Evolutionary conservation across 2,888 invertebrate species (phyloP).

Genomic region (Cabera pusaria): DNA sequence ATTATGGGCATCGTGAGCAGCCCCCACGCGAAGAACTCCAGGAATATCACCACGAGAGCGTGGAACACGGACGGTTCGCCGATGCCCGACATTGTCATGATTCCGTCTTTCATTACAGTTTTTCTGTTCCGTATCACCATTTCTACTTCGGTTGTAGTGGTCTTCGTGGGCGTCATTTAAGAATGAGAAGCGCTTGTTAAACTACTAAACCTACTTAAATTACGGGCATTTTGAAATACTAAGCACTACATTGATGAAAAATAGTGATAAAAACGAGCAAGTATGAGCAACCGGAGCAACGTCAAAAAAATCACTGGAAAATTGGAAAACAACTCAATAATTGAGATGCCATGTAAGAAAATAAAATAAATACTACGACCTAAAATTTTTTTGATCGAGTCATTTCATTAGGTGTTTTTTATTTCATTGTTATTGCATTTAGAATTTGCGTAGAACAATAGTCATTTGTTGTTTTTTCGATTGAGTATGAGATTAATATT

Average conservation of each 20-base stretch:
- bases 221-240: conserved; percentile 71
- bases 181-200: conserved; percentile 56
- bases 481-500: no score
- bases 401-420: no score
- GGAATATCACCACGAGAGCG: conserved; percentile 99
- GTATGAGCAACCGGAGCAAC: conserved; percentile 70
- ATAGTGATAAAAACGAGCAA: conserved; percentile 58
- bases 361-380: conserved; percentile 1
- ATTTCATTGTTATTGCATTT: no score
- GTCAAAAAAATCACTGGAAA: conserved; percentile 78
- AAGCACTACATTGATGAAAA: conserved; percentile 73
- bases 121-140: conserved; percentile 94
- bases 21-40: conserved; percentile 99
- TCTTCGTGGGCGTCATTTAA: conserved; percentile 89
- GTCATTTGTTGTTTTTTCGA: no score
- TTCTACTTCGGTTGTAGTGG: conserved; percentile 92
- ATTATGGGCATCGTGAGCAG: conserved; percentile 99
- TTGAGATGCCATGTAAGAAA: conserved; percentile 45
- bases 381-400: no score
- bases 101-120: conserved; percentile 93
- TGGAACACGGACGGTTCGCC: conserved; percentile 98
- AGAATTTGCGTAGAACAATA: no score
- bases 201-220: conserved; percentile 69
- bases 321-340: conserved; percentile 76
- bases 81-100: conserved; percentile 94